Conservation (phyloP, 2,888 invertebrate genomes). For the Phlogophora meticulosa region DNA sequence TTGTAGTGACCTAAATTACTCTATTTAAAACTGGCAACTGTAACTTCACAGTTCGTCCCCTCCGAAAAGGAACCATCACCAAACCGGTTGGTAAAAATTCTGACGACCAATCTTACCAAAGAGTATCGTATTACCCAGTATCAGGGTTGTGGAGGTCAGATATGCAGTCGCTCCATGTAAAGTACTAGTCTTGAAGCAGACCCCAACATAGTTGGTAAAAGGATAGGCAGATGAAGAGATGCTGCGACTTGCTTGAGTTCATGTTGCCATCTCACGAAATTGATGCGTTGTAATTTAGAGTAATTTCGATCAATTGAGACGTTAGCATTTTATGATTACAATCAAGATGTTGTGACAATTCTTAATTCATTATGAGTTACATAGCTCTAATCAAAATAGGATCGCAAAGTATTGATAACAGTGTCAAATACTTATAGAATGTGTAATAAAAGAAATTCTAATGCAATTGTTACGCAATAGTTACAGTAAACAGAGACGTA, state of each 20-base stretch:
- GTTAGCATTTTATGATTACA: not conserved
- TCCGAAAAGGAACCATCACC: not conserved
- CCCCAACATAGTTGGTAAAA: no score
- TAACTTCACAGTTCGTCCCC: not conserved
- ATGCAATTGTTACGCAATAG: slow-evolving; percentile 20
- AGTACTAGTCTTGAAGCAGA: no score
- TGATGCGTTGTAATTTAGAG: not conserved
- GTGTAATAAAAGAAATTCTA: slow-evolving; percentile 34
- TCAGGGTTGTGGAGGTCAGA: no score
- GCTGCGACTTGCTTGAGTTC: not conserved
- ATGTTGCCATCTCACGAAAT: not conserved
- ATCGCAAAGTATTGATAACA: slow-evolving; percentile 45
- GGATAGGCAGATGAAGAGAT: no score
- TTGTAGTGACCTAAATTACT: slow-evolving; percentile 36
- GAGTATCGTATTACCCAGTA: no score
- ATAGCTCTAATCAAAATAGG: slow-evolving; percentile 57
- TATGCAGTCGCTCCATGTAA: no score
- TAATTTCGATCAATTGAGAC: slow-evolving; percentile 36
- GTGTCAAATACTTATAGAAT: slow-evolving; percentile 24
- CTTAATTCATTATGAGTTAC: slow-evolving; percentile 13
- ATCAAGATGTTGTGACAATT: slow-evolving; percentile 8
- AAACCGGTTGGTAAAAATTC: no score
- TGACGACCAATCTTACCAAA: no score
- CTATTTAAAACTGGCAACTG: slow-evolving; percentile 6
- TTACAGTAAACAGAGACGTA: slow-evolving; percentile 38